Evolutionary conservation across 2,797 vertebrate genomes (phyloP).

Genomic region (Acrocephalus scirpaceus): DNA sequence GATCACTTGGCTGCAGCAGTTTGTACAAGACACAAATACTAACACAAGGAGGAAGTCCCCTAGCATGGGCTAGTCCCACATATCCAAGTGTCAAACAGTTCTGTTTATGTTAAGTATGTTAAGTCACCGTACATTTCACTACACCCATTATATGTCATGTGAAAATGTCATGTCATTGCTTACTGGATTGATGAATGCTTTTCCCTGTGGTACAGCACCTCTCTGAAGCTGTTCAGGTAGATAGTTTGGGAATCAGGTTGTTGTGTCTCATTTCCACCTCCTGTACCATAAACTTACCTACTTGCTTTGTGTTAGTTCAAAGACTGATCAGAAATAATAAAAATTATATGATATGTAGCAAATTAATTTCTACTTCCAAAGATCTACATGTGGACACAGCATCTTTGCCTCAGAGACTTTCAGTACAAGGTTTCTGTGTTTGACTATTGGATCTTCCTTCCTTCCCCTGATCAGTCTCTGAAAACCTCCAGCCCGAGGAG

Average conservation of each 20-base stretch:
- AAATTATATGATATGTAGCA: background rate
- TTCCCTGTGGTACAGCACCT: background rate
- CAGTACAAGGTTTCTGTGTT: background rate
- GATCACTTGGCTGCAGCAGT: background rate
- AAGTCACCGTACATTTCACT: background rate
- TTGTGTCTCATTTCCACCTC: background rate
- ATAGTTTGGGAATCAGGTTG: background rate
- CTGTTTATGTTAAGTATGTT: background rate
- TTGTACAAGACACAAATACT: background rate
- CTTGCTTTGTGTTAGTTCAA: background rate
- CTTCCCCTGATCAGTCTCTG: rapidly evolving
- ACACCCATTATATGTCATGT: background rate
- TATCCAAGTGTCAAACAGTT: background rate
- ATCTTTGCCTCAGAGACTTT: background rate
- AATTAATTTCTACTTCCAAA: background rate
- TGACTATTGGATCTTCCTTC: background rate
- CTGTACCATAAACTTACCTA: background rate
- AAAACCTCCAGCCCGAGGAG: background rate
- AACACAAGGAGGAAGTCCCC: background rate
- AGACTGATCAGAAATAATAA: background rate
- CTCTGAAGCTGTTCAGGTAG: background rate
- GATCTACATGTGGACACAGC: background rate
- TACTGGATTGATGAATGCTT: background rate
- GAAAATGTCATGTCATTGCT: background rate
- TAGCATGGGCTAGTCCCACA: background rate